Percentiles rank a stretch among this genome's conserved stretches.
Evolutionary conservation across 92 coral and sea anemone genomes (phyloP).

Genomic region (Pocillopora grandis): DNA sequence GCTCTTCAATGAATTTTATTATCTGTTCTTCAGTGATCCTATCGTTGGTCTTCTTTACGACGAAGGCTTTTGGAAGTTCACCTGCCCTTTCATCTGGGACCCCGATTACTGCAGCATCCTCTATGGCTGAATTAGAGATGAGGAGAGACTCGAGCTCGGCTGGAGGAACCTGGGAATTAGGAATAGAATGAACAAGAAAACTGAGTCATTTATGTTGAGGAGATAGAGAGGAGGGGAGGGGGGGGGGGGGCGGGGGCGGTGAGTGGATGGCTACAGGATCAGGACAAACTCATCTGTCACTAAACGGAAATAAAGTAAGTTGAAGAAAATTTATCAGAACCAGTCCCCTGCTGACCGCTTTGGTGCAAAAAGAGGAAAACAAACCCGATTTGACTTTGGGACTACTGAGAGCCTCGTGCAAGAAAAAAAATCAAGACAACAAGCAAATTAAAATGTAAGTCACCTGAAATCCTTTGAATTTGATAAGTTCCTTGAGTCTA

Average conservation of each 20-base stretch:
- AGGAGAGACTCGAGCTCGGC: conserved; percentile 77
- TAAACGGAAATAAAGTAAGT: too few species aligned
- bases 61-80: conserved; percentile 79
- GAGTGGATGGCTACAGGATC: too few species aligned
- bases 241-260: too few species aligned
- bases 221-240: neutral
- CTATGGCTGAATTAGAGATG: conserved; percentile 76
- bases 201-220: neutral
- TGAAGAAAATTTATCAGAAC: too few species aligned
- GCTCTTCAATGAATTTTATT: conserved; percentile 48
- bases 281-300: too few species aligned
- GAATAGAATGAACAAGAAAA: neutral
- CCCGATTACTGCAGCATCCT: conserved; percentile 85
- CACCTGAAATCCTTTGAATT: conserved; percentile 84
- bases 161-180: conserved; percentile 62
- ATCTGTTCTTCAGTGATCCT: conserved; percentile 65
- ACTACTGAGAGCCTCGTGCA: too few species aligned
- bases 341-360: too few species aligned
- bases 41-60: conserved; percentile 56
- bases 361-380: too few species aligned
- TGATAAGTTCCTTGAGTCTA: conserved; percentile 84
- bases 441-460: neutral
- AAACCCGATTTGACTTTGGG: too few species aligned
- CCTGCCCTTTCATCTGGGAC: conserved; percentile 74
- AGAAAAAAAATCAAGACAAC: neutral